Evolutionary conservation across 1,140 invertebrate species (phyloP).

Genomic region (Ooceraea biroi): DNA sequence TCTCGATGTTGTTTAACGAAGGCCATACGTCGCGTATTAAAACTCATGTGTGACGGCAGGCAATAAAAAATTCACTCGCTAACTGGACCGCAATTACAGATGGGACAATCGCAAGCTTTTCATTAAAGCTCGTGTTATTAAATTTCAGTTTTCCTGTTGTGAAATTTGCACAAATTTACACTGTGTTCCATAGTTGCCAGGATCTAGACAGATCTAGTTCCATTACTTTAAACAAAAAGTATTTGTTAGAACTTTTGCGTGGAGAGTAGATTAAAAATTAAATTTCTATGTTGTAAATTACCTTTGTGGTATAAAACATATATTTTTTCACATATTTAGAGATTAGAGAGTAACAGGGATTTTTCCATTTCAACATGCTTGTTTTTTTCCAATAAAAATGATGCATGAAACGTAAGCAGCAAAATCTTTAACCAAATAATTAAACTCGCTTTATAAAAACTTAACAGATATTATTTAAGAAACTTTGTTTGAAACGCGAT

Average conservation of each 20-base stretch:
- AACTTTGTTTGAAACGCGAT: not conserved
- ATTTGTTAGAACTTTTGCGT: not conserved
- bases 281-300: slow-evolving; percentile 12
- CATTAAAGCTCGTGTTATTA: slow-evolving; percentile 44
- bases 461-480: not conserved
- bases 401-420: not conserved
- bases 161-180: slow-evolving; percentile 5
- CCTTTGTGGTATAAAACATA: not conserved
- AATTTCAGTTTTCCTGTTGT: slow-evolving; percentile 31
- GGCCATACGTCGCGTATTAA: slow-evolving; percentile 18
- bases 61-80: slow-evolving; percentile 50
- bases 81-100: slow-evolving; percentile 48
- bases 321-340: not conserved
- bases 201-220: not conserved
- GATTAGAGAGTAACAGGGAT: not conserved
- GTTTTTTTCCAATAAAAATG: not conserved
- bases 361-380: not conserved
- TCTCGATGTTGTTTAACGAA: slow-evolving; percentile 47
- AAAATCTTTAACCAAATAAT: slow-evolving; percentile 7
- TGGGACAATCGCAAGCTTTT: slow-evolving; percentile 29
- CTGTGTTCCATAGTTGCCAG: not conserved
- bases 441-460: not conserved
- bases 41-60: not conserved
- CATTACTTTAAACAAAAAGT: not conserved
- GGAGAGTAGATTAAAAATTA: not conserved